Base-by-base conservation (phyloP, 2,797 vertebrate species). In the Acanthurus leucopareius region DNA sequence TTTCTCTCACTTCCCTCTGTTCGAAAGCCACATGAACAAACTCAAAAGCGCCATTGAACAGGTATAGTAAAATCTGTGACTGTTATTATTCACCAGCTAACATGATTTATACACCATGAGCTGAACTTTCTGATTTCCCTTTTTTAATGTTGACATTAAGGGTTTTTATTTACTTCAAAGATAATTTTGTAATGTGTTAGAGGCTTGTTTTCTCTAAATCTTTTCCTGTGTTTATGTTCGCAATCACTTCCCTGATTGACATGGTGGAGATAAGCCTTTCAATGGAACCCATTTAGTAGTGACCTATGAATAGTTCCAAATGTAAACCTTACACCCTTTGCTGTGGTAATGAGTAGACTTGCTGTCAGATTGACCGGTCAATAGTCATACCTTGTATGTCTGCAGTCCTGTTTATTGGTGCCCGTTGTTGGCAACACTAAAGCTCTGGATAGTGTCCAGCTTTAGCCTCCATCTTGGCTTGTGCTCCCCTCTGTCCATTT, bases 11-110 rank as follows among this genome's bases (percentile, higher is more conserved):
- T 99, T 99, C 82, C 98, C 98, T 49, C 97, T 99, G 40, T 99
- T 99, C 88, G 98, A 99, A 94, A 99, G 97, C 95, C 98, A 99
- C 94, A 97, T 99, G 97, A 99, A 99, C 96, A 98, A 98, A 89
- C 95, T 99, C 75, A 99, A 99, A 94, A 96, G 96, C 65, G 97
- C 98, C 74, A 98, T 98, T 77, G 98, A 99, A 88, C 98, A 99
- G 97, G 98, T 99, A 93, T 85, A 20, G 61, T 5, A 6, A 20
- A 47, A 4, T 45, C 0, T 16, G 6, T 4, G 13, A 19, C 3
- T 42, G 9, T 15, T 2, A 56, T 44, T 56, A 17, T 13, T 60
- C 14, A 49, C 8, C 15, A 32, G n/a, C 3, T n/a, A 35, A 17
- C 7, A 14, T 44, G n/a, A 19, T 61, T 56, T 4, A n/a, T 40